phyloP scores from a whole-genome alignment of 1,140 invertebrate species.

The Oscheius sp. region DNA sequence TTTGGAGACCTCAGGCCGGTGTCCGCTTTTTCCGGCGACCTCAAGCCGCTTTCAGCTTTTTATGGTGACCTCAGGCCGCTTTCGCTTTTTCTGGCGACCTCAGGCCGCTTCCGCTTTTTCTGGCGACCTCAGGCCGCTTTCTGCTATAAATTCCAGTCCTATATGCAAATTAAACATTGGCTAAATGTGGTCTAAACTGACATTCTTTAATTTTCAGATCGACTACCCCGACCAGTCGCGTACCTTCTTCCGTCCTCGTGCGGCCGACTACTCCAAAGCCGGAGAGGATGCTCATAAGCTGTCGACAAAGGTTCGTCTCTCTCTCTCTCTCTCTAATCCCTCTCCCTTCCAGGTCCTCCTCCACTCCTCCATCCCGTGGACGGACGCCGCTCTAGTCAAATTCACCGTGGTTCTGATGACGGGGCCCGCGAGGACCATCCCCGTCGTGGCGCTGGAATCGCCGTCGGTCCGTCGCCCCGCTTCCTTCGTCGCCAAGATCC shows the following conservation, averaged over 20 bases:
- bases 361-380: background rate
- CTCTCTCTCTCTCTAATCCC: background rate
- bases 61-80: no score
- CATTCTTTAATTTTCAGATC: background rate
- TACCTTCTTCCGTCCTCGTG: background rate
- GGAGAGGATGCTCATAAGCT: background rate
- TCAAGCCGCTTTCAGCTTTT: no score
- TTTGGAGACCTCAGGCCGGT: no score
- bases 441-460: background rate
- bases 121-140: no score
- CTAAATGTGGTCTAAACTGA: no score
- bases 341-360: background rate
- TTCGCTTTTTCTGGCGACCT: no score
- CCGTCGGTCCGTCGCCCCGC: background rate
- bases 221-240: conserved; percentile 2
- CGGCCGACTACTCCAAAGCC: background rate
- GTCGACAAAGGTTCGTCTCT: background rate
- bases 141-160: no score
- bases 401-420: background rate
- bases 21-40: no score
- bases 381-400: background rate
- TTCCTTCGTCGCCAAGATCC: background rate
- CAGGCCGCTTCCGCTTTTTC: no score
- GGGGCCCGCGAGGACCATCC: background rate
- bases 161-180: no score